Base-by-base conservation (phyloP, 2,888 invertebrate species). In the Dasysyrphus tricinctus region DNA sequence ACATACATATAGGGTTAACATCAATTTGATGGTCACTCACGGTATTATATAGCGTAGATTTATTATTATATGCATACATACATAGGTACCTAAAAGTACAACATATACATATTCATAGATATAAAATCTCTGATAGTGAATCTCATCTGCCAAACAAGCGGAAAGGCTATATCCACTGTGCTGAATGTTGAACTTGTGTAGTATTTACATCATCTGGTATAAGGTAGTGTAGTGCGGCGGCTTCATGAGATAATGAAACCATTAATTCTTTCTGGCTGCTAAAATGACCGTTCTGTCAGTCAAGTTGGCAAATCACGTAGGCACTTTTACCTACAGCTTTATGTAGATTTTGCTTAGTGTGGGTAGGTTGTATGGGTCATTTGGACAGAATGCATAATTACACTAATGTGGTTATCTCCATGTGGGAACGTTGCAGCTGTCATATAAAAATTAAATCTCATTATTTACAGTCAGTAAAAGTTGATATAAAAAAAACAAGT, bases 301-400 rank as follows among this genome's bases (percentile, higher is more conserved):
- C 79, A 83, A 72, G n/a, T 56, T 73, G 69, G 42, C 47, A 74
- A 69, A 47, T 70, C 74, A 56, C 79, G 73, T 69, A 69, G 69
- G 69, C 39, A 16, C 14, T 34, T 24, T 29, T 61, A 42, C 24
- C 24, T 61, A 61, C 8, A 65, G 34, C 2, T 11, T 32, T 47
- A 47, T 65, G 47, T 16, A 49, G 34, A 49, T 69, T 69, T 16
- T 34, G 16, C 8, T 24, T 19, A 67, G 49, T 24, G 78, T 63
- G 73, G 74, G 69, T 63, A 78, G 56, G 69, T 74, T 51, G 78
- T n/a, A n/a, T 47, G 47, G 78, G 67, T 67, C 72, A 76, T 82
- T 82, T 67, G 44, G 63, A 70, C 47, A 72, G 79, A 70, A 79
- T 59, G 70, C 65, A 75, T 79, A 72, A 84, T 84, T 84, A 84